These are phyloP conservation scores for Porites lutea DNA, from an alignment of 64 coral and sea anemone genomes.

Conservation along the genomic window DNA sequence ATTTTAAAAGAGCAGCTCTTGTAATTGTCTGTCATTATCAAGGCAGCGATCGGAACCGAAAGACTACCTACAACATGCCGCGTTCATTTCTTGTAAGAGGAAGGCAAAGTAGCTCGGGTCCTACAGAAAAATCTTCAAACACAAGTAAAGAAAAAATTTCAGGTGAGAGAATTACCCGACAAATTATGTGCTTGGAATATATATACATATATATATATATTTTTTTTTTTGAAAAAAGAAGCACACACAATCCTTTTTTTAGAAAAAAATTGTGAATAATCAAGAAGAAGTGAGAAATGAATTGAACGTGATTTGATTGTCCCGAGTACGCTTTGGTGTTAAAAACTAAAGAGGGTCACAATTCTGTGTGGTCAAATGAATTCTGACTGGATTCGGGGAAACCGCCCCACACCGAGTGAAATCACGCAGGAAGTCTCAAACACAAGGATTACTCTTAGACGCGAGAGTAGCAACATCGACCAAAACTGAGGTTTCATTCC, in stretches of 20 bases:
- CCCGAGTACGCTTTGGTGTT: background rate
- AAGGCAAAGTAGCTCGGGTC: background rate
- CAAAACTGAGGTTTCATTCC: background rate
- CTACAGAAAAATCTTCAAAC: background rate
- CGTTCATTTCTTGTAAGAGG: conserved; percentile 42
- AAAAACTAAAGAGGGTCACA: background rate
- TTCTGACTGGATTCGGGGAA: background rate
- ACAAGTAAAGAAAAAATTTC: background rate
- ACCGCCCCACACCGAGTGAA: background rate
- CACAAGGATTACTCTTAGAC: conserved; percentile 33
- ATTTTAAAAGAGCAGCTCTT: conserved; percentile 47
- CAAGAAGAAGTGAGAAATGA: conserved; percentile 5
- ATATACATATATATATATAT: too few species aligned
- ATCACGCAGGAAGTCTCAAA: conserved; percentile 45
- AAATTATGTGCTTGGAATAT: too few species aligned
- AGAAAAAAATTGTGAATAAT: background rate
- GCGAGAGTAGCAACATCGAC: background rate
- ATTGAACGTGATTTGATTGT: conserved; percentile 18
- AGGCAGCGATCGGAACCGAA: conserved; percentile 22
- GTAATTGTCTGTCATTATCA: conserved; percentile 53
- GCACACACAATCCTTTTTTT: background rate
- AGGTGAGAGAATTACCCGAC: conserved; percentile 3
- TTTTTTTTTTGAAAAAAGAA: too few species aligned
- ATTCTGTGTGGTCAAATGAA: background rate
- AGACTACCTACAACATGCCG: conserved; percentile 20